Conservation (phyloP, 64 coral and sea anemone species). For the Trachythela sp. region DNA sequence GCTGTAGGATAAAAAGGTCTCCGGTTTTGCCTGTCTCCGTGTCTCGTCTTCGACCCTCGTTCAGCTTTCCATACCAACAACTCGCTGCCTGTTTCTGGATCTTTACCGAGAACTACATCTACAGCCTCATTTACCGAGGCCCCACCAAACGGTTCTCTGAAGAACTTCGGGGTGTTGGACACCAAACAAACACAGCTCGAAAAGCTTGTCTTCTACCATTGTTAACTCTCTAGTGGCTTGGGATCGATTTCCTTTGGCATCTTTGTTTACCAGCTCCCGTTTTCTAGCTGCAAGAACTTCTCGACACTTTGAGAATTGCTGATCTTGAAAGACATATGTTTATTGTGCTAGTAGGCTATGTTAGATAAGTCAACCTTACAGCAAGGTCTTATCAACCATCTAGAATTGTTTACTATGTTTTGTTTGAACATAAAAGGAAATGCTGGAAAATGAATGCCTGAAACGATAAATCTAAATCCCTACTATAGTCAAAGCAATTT, state of each 20-base stretch:
- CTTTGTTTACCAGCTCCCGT: slow-evolving; percentile 2
- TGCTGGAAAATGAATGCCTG: too few relatives aligned
- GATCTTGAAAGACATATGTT: slow-evolving; percentile 47
- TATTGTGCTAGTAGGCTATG: too few relatives aligned
- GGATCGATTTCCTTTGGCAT: slow-evolving; percentile 35
- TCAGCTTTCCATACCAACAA: background rate
- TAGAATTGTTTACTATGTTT: too few relatives aligned
- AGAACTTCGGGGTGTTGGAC: slow-evolving; percentile 23
- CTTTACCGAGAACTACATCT: background rate
- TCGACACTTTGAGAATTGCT: slow-evolving; percentile 1
- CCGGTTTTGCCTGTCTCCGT: background rate
- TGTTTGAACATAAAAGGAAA: too few relatives aligned
- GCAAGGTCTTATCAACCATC: too few relatives aligned
- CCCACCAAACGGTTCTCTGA: slow-evolving; percentile 32
- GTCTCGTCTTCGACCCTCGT: background rate
- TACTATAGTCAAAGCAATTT: too few relatives aligned
- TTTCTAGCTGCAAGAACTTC: background rate
- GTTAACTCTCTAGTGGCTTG: slow-evolving; percentile 27
- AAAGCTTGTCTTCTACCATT: slow-evolving; percentile 10
- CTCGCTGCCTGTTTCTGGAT: background rate
- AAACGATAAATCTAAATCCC: too few relatives aligned
- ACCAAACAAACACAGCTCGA: slow-evolving; percentile 22
- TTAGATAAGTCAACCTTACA: too few relatives aligned
- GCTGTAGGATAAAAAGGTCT: slow-evolving; percentile 17
- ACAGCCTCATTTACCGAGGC: background rate